phyloP scores from a whole-genome alignment of 2,113 vertebrate species.

The Acrocephalus arundinaceus region DNA sequence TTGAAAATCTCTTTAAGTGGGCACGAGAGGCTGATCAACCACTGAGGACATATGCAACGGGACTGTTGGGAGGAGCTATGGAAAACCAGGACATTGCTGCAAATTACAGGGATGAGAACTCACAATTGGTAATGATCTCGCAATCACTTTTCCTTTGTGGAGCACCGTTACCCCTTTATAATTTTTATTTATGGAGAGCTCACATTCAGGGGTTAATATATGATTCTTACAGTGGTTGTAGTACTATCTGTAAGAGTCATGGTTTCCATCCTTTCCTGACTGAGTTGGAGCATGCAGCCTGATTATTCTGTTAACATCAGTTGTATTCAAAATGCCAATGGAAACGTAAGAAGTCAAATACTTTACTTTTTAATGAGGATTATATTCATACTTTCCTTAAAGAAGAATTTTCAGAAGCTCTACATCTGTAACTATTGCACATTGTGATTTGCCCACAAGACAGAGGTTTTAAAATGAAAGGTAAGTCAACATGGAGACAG shows the following conservation, averaged over 20 bases:
- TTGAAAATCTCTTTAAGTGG: slow-evolving; percentile 98
- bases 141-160: background rate
- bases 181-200: background rate
- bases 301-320: background rate
- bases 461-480: background rate
- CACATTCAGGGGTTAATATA: background rate
- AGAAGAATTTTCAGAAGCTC: background rate
- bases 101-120: slow-evolving; percentile 98
- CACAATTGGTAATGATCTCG: slow-evolving; percentile 82
- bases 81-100: slow-evolving; percentile 99
- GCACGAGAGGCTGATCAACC: slow-evolving; percentile 94
- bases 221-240: background rate
- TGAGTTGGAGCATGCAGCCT: background rate
- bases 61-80: slow-evolving; percentile 96
- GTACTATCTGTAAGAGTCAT: background rate
- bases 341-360: background rate
- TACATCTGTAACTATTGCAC: background rate
- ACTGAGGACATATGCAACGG: slow-evolving; percentile 91
- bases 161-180: background rate
- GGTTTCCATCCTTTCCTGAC: background rate
- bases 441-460: background rate
- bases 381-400: background rate
- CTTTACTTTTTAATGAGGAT: background rate
- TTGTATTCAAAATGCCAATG: background rate
- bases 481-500: background rate